A percentile compares a stretch with the other conserved stretches of the same genome.
These are phyloP conservation scores for Polydrusus cervinus DNA, from an alignment of 2,888 invertebrate genomes.

Conservation along the genomic window DNA sequence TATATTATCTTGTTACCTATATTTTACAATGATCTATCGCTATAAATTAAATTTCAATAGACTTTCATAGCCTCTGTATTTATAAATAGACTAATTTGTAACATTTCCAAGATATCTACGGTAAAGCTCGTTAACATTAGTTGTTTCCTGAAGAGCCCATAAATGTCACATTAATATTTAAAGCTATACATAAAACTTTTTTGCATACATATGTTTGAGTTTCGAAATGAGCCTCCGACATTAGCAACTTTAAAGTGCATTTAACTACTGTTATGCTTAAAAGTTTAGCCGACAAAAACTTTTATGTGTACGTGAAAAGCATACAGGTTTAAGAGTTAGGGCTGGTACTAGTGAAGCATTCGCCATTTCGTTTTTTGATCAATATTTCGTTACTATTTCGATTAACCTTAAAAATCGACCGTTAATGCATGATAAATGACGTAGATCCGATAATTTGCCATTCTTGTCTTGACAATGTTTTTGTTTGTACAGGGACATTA, in stretches of 20 bases:
- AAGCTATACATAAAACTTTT: slow-evolving; percentile 11
- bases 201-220: not conserved
- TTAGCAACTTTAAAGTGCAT: slow-evolving; percentile 13
- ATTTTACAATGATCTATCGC: not conserved
- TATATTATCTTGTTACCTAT: not conserved
- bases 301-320: not conserved
- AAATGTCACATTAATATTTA: slow-evolving; percentile 21
- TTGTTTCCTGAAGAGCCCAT: slow-evolving; percentile 1
- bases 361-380: no score
- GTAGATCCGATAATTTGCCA: no score
- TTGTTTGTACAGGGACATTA: no score
- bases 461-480: no score
- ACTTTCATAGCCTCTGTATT: not conserved
- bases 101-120: slow-evolving; percentile 1
- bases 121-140: not conserved
- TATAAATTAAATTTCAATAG: slow-evolving; percentile 1
- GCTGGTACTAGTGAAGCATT: no score
- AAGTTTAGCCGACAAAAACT: slow-evolving; percentile 7
- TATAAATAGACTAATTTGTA: slow-evolving; percentile 14
- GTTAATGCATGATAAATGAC: no score
- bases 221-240: not conserved
- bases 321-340: not conserved
- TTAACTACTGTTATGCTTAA: slow-evolving; percentile 8
- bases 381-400: no score
- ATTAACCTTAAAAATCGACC: no score